Evolutionary conservation across 2,113 vertebrate genomes (phyloP).

Genomic region (Pygathrix nemaeus): DNA sequence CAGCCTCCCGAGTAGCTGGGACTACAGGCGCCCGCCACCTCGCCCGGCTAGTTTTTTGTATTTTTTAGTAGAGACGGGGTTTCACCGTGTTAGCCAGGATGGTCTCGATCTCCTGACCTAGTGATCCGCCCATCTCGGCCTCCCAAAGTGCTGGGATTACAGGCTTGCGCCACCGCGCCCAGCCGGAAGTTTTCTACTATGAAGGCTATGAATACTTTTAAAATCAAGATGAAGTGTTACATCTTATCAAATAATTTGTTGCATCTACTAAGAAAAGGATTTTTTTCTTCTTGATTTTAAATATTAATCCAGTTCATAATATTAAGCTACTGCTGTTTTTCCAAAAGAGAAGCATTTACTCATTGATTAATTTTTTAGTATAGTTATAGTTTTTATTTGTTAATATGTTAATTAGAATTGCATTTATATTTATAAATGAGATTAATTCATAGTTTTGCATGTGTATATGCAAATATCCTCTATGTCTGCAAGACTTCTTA

Average conservation of each 20-base stretch:
- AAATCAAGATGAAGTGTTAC: not conserved
- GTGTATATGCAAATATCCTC: not conserved
- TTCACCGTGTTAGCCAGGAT: too few relatives aligned
- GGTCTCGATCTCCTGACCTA: too few relatives aligned
- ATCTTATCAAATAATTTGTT: slow-evolving; percentile 6
- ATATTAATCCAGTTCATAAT: not conserved
- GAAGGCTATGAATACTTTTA: not conserved
- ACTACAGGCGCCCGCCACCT: too few relatives aligned
- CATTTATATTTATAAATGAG: not conserved
- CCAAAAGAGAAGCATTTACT: not conserved
- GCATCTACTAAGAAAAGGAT: not conserved
- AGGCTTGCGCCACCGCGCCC: too few relatives aligned
- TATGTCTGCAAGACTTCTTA: not conserved
- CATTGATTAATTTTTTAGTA: not conserved
- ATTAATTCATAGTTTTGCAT: not conserved
- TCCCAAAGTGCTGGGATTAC: too few relatives aligned
- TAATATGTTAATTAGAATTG: not conserved
- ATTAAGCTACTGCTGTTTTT: not conserved
- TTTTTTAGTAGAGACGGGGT: too few relatives aligned
- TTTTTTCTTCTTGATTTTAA: not conserved
- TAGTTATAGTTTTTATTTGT: not conserved
- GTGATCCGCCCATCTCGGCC: too few relatives aligned
- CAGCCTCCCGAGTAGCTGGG: too few relatives aligned
- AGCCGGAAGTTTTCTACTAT: not conserved
- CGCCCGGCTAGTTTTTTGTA: too few relatives aligned